Evolutionary conservation across 2,888 invertebrate species (phyloP), one percentile per base, ranked within the genome.

Genomic region (Brachyptera risi): DNA sequence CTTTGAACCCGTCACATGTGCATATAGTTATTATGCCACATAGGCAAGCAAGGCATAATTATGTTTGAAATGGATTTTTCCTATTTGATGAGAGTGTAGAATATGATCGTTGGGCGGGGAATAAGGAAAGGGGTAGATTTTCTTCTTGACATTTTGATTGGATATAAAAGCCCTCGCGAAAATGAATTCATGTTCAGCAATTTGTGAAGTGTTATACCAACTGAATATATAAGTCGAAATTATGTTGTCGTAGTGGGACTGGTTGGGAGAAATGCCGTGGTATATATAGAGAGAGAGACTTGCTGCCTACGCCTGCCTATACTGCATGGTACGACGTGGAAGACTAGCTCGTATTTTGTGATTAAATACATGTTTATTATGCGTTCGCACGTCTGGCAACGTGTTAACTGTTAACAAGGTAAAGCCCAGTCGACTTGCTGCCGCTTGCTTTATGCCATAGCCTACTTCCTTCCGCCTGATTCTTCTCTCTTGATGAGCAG

Each of bases 91-190:
- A n/a, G n/a, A n/a, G n/a, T n/a, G n/a, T n/a, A n/a, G n/a, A n/a
- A n/a, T n/a, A n/a, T n/a, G n/a, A n/a, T n/a, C n/a, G n/a, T n/a
- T n/a, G n/a, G n/a, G n/a, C n/a, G n/a, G n/a, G n/a, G n/a, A n/a
- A n/a, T n/a, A n/a, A n/a, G n/a, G n/a, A n/a, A n/a, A n/a, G n/a
- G n/a, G n/a, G n/a, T n/a, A n/a, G n/a, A n/a, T n/a, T n/a, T n/a
- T n/a, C n/a, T 51, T 51, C 31, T 51, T 51, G 50, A 51, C 50
- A 17, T 27, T 27, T 51, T 51, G 50, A 51, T 51, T 51, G 50
- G 27, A 26, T 13, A 31, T 17, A 27, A 42, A 51, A 51, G 50
- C 50, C 50, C 27, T 4, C 17, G 50, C 17, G 50, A 51, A n/a
- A 51, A 51, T 27, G 49, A 49, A 49, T 49, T 49, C 26, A 42